Evolutionary conservation across 1,140 invertebrate species (phyloP), one percentile per base, ranked within the genome.

Genomic region (Aphelinus certus): DNA sequence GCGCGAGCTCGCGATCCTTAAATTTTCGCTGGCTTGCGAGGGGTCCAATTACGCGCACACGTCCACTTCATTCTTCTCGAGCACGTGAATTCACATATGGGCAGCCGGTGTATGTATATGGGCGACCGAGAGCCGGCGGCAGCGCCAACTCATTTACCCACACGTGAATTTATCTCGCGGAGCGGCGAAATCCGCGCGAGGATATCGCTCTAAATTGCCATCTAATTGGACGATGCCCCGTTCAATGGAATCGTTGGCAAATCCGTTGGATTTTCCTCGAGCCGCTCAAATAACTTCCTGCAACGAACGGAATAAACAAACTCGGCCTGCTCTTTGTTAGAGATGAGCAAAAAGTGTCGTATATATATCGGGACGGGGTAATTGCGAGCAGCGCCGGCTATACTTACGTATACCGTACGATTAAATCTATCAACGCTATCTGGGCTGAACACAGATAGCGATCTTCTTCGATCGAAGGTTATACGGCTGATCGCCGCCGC

Each of bases 191-290:
- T 26, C 26, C 26, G 26, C 26, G 26, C 26, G 26, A 26, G 26
- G 26, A 26, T 26, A 26, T 26, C 26, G 26, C 66, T 74, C 58
- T 68, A 69, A 74, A 74, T 74, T 68, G 57, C 73, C 72, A 45
- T 74, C 73, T 69, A 74, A 74, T 74, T 74, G 73, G 73, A 68
- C 66, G 7, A 60, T 7, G 26, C 9, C 5, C 7, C 43, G 48
- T 65, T 61, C 71, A 69, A 74, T 69, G 69, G 73, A 74, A 74
- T 74, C 73, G 57, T 69, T 57, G 73, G 66, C 65, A 63, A 63
- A 61, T 73, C 53, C 58, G 63, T 47, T 9, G 51, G 4, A 9
- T 53, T 53, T 53, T 42, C 57, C 46, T 43, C 49, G 53, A 57
- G 6, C 47, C 51, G 62, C 60, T 1, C 61, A 61, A 64, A 68